Conservation (phyloP, 2,888 invertebrate species). For the Aethes cnicana region DNA sequence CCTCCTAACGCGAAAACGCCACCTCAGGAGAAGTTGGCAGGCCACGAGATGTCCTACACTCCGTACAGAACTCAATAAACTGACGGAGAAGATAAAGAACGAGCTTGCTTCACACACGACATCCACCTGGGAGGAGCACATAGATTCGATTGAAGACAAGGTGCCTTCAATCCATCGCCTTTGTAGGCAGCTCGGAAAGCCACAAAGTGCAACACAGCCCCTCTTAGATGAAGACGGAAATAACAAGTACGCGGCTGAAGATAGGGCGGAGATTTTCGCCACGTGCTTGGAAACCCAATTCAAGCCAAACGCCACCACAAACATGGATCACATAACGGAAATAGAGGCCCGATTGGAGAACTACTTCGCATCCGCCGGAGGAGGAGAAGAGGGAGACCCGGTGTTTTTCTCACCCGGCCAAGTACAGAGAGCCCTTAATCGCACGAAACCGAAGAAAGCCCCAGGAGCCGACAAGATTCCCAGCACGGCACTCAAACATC, state of each 20-base stretch:
- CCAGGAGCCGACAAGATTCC: constrained; percentile 11
- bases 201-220: not conserved
- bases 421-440: not conserved
- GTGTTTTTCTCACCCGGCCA: no score
- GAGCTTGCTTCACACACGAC: not conserved
- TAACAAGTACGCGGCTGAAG: constrained; percentile 14
- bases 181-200: not conserved
- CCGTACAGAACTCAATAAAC: not conserved
- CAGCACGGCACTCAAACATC: not conserved
- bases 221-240: not conserved
- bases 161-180: constrained; percentile 7
- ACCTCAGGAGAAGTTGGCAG: constrained; percentile 14
- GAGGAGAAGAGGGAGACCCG: no score
- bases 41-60: constrained; percentile 4
- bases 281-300: constrained; percentile 13
- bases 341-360: not conserved
- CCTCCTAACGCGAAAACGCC: constrained; percentile 4
- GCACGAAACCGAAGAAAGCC: constrained; percentile 1
- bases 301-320: constrained; percentile 11
- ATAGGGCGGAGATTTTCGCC: constrained; percentile 23
- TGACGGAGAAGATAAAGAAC: not conserved
- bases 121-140: constrained; percentile 11
- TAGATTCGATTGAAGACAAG: not conserved
- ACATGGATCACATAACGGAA: not conserved
- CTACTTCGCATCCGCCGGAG: no score